Base-by-base conservation (phyloP, 2,888 invertebrate species). In the Eurytoma californica region DNA sequence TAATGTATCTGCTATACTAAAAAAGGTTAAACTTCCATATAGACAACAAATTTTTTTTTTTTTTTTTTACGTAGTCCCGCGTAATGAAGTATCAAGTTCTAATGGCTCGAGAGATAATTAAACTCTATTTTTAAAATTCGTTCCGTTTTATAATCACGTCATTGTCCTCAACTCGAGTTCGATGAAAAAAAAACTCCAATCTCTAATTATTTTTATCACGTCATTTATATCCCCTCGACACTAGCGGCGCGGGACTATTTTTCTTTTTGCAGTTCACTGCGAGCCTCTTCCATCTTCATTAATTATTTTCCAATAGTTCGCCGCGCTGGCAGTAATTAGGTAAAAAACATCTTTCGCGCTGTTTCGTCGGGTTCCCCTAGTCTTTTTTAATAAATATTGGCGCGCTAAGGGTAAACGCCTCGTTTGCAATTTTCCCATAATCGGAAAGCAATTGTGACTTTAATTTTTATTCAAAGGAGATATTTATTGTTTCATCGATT, bases 261-360 rank as follows among this genome's bases (percentile, higher is more conserved):
- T 7, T 7, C 39, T 39, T 55, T 76, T 70, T 70, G 16, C 66
- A 57, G 18, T 69, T 58, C 49, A 65, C 20, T 65, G 7, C 53
- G 12, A n/a, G 18, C 24, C 47, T 53, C 39, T 57, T 18, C 24
- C 57, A 49, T 58, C 30, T 51, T 65, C 58, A 57, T 70, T 65
- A 65, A 77, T 65, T 47, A 65, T 30, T 70, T 77, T 57, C 30
- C 70, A 13, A 77, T 65, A 65, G 13, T 65, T 65, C 28, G 20
- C 24, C 51, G 49, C 65, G 28, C 20, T 28, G 28, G 63, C 47
- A 3, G 28, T 47, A 70, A 70, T 63, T 30, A 58, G 18, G 18
- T 30, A 20, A 30, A 57, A 39, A 66, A 66, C n/a, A 39, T 39
- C 1, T 9, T 9, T 9, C 66, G 12, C 49, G 16, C 47, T 24